Conservation (phyloP, 1,140 invertebrate genomes). For the Rhopalosiphum padi region DNA sequence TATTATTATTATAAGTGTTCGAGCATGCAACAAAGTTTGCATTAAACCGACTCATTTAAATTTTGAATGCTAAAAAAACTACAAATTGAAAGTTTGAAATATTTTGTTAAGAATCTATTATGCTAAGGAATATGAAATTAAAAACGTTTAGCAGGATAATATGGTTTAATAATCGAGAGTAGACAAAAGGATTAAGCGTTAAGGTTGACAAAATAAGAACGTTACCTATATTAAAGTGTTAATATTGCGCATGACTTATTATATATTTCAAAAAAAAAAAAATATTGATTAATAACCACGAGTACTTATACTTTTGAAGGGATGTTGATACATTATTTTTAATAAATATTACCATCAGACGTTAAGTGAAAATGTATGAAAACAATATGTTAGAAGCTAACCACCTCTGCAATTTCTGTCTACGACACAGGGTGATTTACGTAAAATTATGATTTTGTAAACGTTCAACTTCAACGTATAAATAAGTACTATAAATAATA, state of each 20-base stretch:
- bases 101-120: not conserved
- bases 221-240: too few relatives aligned
- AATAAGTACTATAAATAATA: not conserved
- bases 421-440: not conserved
- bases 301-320: not conserved
- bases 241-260: not conserved
- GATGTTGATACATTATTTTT: too few relatives aligned
- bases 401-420: not conserved
- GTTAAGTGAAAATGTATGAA: too few relatives aligned
- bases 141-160: not conserved
- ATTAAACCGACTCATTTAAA: not conserved
- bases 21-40: not conserved
- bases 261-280: not conserved
- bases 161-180: not conserved
- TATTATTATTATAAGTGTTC: too few relatives aligned
- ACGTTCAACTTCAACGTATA: not conserved
- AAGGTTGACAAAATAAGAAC: not conserved
- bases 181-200: not conserved
- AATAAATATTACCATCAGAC: too few relatives aligned
- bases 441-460: not conserved
- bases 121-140: not conserved
- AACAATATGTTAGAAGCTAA: not conserved
- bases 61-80: not conserved
- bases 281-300: not conserved
- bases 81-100: not conserved